Conservation (phyloP, 2,113 vertebrate genomes). For the Hippocampus guttulatus region DNA sequence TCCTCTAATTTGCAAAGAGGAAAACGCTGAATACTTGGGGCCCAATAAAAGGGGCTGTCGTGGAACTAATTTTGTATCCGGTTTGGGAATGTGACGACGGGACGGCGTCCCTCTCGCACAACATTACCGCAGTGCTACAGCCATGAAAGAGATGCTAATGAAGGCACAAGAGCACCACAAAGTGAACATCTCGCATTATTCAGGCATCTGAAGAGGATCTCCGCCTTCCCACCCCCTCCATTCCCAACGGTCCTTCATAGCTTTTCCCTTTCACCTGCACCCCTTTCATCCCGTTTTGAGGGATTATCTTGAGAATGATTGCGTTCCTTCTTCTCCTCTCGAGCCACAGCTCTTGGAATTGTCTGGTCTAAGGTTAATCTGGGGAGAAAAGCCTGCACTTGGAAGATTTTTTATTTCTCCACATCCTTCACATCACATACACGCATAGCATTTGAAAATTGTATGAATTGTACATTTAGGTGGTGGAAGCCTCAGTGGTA, state of each 20-base stretch:
- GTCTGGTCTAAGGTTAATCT: constrained; percentile 32
- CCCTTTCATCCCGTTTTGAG: constrained; percentile 25
- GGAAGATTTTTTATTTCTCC: constrained; percentile 9
- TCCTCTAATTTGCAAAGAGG: constrained; percentile 56
- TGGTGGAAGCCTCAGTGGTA: not conserved
- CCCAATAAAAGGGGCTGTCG: constrained; percentile 56
- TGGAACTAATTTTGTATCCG: constrained; percentile 62
- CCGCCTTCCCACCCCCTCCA: constrained; percentile 15
- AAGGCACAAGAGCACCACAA: constrained; percentile 47
- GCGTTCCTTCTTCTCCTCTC: constrained; percentile 19
- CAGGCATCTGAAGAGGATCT: constrained; percentile 46
- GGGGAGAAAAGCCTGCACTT: constrained; percentile 10
- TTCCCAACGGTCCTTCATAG: constrained; percentile 31
- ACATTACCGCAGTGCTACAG: constrained; percentile 39
- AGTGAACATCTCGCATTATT: constrained; percentile 62
- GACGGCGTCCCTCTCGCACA: constrained; percentile 34
- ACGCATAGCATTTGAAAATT: not conserved
- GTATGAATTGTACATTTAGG: not conserved
- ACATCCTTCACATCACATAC: not conserved
- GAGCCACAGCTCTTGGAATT: constrained; percentile 27
- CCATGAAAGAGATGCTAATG: constrained; percentile 62
- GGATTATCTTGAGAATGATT: constrained; percentile 43
- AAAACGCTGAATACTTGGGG: constrained; percentile 47
- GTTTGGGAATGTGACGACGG: constrained; percentile 54
- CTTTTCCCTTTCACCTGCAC: constrained; percentile 16